Conservation (phyloP, 2,888 invertebrate genomes). For the Andrena bicolor region DNA sequence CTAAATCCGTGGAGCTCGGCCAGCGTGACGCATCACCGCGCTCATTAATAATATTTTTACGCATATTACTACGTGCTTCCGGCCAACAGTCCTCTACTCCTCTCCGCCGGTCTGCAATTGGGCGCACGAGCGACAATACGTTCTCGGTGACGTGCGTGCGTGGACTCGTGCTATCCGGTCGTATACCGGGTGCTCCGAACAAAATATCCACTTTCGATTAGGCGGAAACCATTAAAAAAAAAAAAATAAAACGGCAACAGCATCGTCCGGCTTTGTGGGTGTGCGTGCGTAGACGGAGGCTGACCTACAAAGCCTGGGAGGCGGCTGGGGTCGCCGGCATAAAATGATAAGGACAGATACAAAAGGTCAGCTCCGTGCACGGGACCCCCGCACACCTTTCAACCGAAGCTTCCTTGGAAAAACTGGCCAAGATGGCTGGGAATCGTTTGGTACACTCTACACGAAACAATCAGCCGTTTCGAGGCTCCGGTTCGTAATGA, state of each 20-base stretch:
- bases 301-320: too few relatives aligned
- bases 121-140: conserved; percentile 71
- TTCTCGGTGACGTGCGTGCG: conserved; percentile 59
- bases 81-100: conserved; percentile 53
- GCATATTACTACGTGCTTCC: conserved; percentile 67
- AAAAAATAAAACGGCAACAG: too few relatives aligned
- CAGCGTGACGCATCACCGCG: conserved; percentile 38
- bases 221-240: too few relatives aligned
- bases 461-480: conserved; percentile 21
- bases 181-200: conserved; percentile 54
- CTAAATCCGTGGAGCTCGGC: conserved; percentile 17
- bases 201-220: too few relatives aligned
- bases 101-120: conserved; percentile 61
- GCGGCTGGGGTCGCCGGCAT: too few relatives aligned
- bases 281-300: too few relatives aligned
- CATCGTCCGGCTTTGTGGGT: too few relatives aligned
- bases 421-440: not conserved
- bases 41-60: conserved; percentile 67
- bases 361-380: too few relatives aligned
- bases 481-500: conserved; percentile 28
- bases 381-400: not conserved
- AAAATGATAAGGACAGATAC: too few relatives aligned
- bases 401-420: not conserved
- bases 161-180: conserved; percentile 64
- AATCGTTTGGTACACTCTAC: conserved; percentile 1